phyloP scores from a whole-genome alignment of 2,797 vertebrate genomes.

The Eulemur mongoz region DNA sequence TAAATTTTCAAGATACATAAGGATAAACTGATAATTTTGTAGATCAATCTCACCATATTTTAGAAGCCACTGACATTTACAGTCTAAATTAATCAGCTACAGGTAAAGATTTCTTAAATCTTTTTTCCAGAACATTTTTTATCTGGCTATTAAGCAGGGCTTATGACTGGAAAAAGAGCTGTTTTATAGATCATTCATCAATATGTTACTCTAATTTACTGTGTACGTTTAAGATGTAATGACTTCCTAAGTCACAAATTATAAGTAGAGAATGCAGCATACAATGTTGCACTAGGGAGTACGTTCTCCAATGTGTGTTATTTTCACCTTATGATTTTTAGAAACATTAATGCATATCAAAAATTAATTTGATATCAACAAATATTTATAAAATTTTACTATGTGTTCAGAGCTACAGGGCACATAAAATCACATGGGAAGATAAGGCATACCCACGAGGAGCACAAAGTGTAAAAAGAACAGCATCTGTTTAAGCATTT shows the following conservation, averaged over 20 bases:
- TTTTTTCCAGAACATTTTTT: not conserved
- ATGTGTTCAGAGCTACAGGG: not conserved
- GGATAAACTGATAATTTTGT: not conserved
- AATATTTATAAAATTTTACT: not conserved
- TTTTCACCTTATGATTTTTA: not conserved
- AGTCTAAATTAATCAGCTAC: not conserved
- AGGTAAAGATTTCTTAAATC: constrained; percentile 27
- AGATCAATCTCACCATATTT: not conserved
- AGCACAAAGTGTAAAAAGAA: not conserved
- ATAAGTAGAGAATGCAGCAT: not conserved
- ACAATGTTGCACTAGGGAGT: not conserved
- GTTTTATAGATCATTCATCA: not conserved
- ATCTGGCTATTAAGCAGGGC: not conserved
- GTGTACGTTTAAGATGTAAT: not conserved
- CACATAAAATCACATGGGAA: not conserved
- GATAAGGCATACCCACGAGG: not conserved
- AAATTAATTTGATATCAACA: not conserved
- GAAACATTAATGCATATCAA: not conserved
- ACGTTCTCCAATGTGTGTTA: not conserved
- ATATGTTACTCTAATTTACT: constrained; percentile 24
- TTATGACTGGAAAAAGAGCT: not conserved
- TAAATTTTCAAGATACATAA: not conserved
- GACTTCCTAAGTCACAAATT: not conserved
- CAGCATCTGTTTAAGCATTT: not conserved
- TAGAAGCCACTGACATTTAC: constrained; percentile 8